Percentiles rank a stretch among this genome's conserved stretches.
phyloP scores from a whole-genome alignment of 2,797 vertebrate species.

The Menidia menidia region DNA sequence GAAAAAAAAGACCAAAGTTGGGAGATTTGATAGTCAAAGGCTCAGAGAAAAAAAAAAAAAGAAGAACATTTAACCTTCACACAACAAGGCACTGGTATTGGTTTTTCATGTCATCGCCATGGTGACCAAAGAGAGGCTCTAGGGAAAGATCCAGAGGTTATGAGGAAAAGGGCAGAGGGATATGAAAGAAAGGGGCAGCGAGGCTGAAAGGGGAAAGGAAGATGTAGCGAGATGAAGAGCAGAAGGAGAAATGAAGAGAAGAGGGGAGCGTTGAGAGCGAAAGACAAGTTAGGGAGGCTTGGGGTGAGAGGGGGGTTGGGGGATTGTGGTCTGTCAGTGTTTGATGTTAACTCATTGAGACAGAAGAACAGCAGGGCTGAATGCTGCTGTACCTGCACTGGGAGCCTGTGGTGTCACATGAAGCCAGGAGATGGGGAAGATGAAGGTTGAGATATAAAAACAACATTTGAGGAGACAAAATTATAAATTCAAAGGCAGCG shows the following conservation, averaged over 20 bases:
- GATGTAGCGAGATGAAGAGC: conserved; percentile 14
- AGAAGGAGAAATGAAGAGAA: conserved; percentile 32
- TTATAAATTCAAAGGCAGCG: conserved; percentile 59
- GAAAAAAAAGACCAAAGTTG: conserved; percentile 24
- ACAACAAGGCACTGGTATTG: conserved; percentile 63
- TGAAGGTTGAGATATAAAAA: conserved; percentile 66
- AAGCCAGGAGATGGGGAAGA: conserved; percentile 63
- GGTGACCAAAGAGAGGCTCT: conserved; percentile 76
- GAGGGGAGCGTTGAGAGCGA: conserved; percentile 33
- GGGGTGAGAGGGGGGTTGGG: conserved; percentile 3
- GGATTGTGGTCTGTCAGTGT: conserved; percentile 52
- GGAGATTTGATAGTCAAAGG: conserved; percentile 42
- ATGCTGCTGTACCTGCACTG: conserved; percentile 75
- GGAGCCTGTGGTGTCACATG: conserved; percentile 53
- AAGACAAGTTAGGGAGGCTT: conserved; percentile 17
- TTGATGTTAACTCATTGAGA: conserved; percentile 83
- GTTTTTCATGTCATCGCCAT: conserved; percentile 76
- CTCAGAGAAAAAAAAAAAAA: conserved; percentile 50
- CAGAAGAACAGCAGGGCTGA: conserved; percentile 67
- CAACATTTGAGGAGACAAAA: conserved; percentile 57
- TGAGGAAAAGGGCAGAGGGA: conserved; percentile 55
- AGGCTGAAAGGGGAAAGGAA: conserved; percentile 13
- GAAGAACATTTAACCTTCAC: conserved; percentile 79
- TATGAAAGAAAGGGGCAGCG: conserved; percentile 33
- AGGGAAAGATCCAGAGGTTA: conserved; percentile 73